phyloP scores from a whole-genome alignment of 2,888 invertebrate species.

The Acanthoscelides obtectus region DNA sequence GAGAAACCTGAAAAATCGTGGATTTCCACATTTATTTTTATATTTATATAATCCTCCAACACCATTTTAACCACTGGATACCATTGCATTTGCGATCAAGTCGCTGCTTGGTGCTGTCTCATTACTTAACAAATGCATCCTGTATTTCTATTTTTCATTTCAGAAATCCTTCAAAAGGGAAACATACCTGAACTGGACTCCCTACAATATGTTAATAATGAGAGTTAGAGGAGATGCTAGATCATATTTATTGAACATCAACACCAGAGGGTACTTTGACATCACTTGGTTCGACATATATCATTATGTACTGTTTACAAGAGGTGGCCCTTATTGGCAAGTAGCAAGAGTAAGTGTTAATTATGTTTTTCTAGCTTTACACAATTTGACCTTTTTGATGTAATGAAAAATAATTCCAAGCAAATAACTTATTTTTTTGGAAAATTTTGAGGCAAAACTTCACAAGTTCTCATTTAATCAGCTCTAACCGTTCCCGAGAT shows the following conservation, averaged over 20 bases:
- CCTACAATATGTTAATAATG: constrained; percentile 73
- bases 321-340: constrained; percentile 99
- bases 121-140: not conserved
- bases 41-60: constrained; percentile 2
- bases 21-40: constrained; percentile 2
- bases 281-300: constrained; percentile 86
- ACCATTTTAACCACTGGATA: too few relatives aligned
- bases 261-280: constrained; percentile 73
- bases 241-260: constrained; percentile 78
- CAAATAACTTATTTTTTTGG: too few relatives aligned
- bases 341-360: constrained; percentile 61
- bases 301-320: constrained; percentile 81
- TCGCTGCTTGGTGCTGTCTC: too few relatives aligned
- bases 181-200: constrained; percentile 66
- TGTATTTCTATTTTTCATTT: too few relatives aligned
- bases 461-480: too few relatives aligned
- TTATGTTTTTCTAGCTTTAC: not conserved
- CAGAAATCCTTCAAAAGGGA: constrained; percentile 80
- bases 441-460: too few relatives aligned
- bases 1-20: not conserved
- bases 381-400: not conserved
- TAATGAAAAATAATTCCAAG: not conserved
- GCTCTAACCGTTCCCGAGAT: too few relatives aligned
- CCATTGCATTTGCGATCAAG: too few relatives aligned
- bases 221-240: constrained; percentile 92